phyloP scores from a whole-genome alignment of 1,140 invertebrate species.

The Lasioglossum baleicum region DNA sequence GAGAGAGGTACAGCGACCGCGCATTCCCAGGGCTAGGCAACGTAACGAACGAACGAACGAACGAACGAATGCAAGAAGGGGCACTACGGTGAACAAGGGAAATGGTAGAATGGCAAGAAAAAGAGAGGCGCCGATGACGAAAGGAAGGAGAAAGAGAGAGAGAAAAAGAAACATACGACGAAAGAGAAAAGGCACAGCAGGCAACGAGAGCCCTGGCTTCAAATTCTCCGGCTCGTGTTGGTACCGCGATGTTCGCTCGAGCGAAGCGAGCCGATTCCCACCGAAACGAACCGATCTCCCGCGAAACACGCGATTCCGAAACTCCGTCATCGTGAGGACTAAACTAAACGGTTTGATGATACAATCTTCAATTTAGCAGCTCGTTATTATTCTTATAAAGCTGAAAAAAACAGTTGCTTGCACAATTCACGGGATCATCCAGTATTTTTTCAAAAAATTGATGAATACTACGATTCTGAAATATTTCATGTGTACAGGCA shows the following conservation, averaged over 20 bases:
- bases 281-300: constrained; percentile 49
- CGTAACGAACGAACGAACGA: constrained; percentile 72
- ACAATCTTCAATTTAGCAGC: neutral
- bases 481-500: neutral
- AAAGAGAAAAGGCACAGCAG: constrained; percentile 50
- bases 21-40: constrained; percentile 79
- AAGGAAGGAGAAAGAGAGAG: constrained; percentile 46
- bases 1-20: constrained; percentile 70
- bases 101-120: constrained; percentile 42
- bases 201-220: constrained; percentile 51
- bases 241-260: constrained; percentile 46
- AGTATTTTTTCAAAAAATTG: neutral
- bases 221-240: constrained; percentile 47
- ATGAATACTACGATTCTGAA: neutral
- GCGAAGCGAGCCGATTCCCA: constrained; percentile 40
- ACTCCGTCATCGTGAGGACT: constrained; percentile 19
- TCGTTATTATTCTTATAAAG: neutral
- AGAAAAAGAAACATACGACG: constrained; percentile 46
- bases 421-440: neutral
- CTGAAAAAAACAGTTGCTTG: neutral
- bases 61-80: constrained; percentile 47
- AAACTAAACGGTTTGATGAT: constrained; percentile 22
- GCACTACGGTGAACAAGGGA: constrained; percentile 38
- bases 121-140: constrained; percentile 35
- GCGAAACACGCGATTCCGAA: constrained; percentile 35